phyloP scores from a whole-genome alignment of 2,113 vertebrate genomes.

The Varanus salvator region DNA sequence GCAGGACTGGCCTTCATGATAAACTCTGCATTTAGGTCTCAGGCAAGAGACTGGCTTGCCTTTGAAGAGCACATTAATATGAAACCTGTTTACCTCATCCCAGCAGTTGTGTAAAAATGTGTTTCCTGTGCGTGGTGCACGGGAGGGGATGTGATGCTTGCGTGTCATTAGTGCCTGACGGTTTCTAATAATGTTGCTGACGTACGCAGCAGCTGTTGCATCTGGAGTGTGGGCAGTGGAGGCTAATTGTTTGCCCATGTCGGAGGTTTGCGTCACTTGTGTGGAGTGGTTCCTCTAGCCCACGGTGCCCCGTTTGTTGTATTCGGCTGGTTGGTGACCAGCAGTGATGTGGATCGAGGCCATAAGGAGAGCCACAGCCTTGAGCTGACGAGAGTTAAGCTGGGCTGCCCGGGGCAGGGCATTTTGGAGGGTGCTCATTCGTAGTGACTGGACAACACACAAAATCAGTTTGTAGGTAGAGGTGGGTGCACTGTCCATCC shows the following conservation, averaged over 20 bases:
- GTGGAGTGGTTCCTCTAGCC: background rate
- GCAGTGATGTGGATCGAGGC: too few species aligned
- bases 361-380: too few species aligned
- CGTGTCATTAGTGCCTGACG: background rate
- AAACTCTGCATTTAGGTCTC: background rate
- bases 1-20: background rate
- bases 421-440: too few species aligned
- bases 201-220: conserved; percentile 9
- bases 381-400: too few species aligned
- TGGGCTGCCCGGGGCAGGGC: too few species aligned
- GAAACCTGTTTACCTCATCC: conserved; percentile 12
- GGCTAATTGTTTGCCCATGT: background rate
- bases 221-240: conserved; percentile 24
- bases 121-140: background rate
- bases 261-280: background rate
- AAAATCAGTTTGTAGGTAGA: background rate
- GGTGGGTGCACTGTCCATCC: background rate
- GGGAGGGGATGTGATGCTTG: background rate
- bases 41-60: too few species aligned
- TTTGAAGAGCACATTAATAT: background rate
- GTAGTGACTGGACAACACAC: too few species aligned
- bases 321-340: background rate
- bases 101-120: conserved; percentile 1
- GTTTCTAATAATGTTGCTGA: conserved; percentile 36
- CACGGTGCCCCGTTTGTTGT: background rate